phyloP scores from a whole-genome alignment of 2,113 vertebrate genomes.

The Leptobrachium ailaonicum region DNA sequence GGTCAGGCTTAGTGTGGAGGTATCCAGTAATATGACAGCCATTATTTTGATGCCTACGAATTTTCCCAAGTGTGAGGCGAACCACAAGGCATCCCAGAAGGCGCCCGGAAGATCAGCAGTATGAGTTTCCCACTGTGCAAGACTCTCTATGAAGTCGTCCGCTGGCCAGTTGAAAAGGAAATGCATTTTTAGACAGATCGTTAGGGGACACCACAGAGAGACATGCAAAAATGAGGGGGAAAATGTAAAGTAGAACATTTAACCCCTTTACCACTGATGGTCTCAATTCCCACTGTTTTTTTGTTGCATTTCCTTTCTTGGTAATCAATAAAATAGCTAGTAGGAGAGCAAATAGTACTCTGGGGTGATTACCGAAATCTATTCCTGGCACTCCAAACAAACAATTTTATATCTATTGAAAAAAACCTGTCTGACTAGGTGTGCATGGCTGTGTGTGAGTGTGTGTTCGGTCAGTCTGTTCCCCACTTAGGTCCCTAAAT shows the following conservation, averaged over 20 bases:
- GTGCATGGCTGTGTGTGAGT: no score
- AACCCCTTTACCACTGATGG: not conserved
- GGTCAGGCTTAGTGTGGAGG: conserved; percentile 9
- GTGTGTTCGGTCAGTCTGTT: no score
- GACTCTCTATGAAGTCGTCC: not conserved
- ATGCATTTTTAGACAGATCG: not conserved
- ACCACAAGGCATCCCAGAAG: not conserved
- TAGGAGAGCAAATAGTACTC: no score
- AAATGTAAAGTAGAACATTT: conserved; percentile 1
- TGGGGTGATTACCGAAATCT: no score
- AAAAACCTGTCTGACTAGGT: no score
- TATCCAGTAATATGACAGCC: conserved; percentile 20
- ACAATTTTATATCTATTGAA: no score
- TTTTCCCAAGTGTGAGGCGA: conserved; percentile 18
- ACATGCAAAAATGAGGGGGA: not conserved
- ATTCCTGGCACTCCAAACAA: no score
- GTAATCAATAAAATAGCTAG: no score
- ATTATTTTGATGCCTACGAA: conserved; percentile 7
- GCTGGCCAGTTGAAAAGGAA: conserved; percentile 15
- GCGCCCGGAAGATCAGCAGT: not conserved
- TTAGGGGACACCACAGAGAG: conserved; percentile 45
- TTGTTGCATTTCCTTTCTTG: no score
- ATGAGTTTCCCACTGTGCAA: rapidly evolving
- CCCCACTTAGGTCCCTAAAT: no score
- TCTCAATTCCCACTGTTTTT: no score